Conservation (phyloP, 2,113 vertebrate species). For the Oxygymnocypris stewartii region DNA sequence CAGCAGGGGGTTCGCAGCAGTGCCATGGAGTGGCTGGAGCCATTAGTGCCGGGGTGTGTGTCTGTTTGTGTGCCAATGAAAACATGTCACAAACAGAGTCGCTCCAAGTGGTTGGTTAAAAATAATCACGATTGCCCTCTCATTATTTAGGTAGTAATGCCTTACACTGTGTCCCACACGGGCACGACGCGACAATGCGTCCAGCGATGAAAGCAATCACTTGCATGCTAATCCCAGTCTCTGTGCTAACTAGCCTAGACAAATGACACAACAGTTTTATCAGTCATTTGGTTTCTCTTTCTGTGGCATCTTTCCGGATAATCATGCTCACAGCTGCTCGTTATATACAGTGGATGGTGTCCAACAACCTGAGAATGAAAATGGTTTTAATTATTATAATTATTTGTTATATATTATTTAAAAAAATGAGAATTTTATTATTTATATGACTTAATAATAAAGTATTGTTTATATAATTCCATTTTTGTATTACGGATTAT, state of each 20-base stretch:
- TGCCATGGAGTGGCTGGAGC: slow-evolving; percentile 1
- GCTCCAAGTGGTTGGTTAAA: neutral
- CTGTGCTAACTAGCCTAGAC: neutral
- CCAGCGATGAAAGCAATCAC: neutral
- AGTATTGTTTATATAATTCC: neutral
- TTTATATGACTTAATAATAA: neutral
- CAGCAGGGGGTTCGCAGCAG: slow-evolving; percentile 42
- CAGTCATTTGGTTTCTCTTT: neutral
- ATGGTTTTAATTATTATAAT: neutral
- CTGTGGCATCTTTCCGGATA: neutral
- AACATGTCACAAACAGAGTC: slow-evolving; percentile 17
- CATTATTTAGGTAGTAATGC: slow-evolving; percentile 6
- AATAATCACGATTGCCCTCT: neutral
- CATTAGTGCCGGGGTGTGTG: slow-evolving; percentile 30
- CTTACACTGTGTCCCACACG: neutral
- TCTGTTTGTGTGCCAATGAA: slow-evolving; percentile 13
- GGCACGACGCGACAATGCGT: neutral
- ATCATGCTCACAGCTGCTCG: neutral
- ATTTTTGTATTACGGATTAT: neutral
- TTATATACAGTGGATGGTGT: neutral
- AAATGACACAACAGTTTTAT: neutral
- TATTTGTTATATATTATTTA: neutral
- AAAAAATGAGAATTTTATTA: neutral
- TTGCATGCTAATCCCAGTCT: neutral
- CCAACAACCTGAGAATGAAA: neutral